Conservation (phyloP, 2,113 vertebrate genomes). For the Pan paniscus region DNA sequence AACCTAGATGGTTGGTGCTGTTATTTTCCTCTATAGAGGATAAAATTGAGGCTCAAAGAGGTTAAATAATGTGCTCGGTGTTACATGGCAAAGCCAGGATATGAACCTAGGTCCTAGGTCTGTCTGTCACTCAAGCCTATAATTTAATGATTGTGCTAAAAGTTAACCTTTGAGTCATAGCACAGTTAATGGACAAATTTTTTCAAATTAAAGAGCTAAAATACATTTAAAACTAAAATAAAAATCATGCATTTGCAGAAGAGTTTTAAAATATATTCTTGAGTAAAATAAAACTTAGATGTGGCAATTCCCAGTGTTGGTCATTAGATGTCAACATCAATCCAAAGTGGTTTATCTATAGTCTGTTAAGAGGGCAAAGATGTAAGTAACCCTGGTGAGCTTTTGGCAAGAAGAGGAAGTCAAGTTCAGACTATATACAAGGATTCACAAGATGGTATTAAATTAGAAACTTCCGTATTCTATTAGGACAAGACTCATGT, state of each 20-base stretch:
- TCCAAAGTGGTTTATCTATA: not conserved
- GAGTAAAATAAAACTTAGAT: constrained; percentile 22
- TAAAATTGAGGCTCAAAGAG: not conserved
- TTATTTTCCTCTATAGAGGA: not conserved
- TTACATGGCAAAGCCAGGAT: not conserved
- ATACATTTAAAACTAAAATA: constrained; percentile 19
- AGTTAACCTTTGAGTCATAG: not conserved
- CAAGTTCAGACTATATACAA: not conserved
- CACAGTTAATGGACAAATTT: not conserved
- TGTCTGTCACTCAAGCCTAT: not conserved
- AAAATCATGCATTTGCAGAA: constrained; percentile 34
- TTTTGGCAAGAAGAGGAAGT: not conserved
- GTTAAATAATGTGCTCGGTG: not conserved
- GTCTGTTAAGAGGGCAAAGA: not conserved
- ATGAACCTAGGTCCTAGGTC: not conserved
- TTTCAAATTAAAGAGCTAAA: constrained; percentile 32
- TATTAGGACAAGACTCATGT: not conserved
- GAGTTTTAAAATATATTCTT: not conserved
- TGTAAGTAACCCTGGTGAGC: not conserved
- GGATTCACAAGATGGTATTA: not conserved
- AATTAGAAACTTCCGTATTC: constrained; percentile 2
- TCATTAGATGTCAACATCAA: constrained; percentile 67
- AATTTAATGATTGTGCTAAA: not conserved
- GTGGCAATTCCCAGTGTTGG: not conserved
- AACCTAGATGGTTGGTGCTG: not conserved